Base-by-base conservation (phyloP, 92 coral and sea anemone genomes). In the Porites divaricata region DNA sequence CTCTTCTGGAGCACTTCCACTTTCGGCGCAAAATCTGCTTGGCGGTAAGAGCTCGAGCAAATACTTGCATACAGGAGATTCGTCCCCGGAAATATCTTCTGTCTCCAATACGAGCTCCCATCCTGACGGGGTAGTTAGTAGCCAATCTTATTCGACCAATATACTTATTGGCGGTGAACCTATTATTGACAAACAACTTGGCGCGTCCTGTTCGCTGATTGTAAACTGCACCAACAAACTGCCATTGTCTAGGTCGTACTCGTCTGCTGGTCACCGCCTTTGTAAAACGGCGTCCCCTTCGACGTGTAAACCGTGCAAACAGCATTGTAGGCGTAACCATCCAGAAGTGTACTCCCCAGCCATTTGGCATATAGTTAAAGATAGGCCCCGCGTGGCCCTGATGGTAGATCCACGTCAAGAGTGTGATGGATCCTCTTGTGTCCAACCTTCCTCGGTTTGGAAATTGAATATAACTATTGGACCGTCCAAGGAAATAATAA, bases 381-480 rank as follows among this genome's bases (percentile, higher is more conserved):
- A 64, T 64, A 35, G 69, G 69, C 1, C 69, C 69, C 4, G 69
- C 69, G 4, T 22, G 6, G 21, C 69, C 69, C 69, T 64, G 69
- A 22, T 64, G 69, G 69, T 20, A 64, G 69, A 64, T 64, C 69
- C 69, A 64, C 63, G 69, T 35, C 20, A 22, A 6, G 28, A 64
- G 69, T 10, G 69, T 64, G 26, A 64, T 64, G 13, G 69, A 20
- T 9, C 28, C 12, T 22, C 10, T 64, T 22, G 69, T 64, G 35
- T 64, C 69, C 11, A 64, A 15, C 61, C 85, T 88, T 6, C 95
- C 92, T 8, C 51, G 52, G 53, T 91, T 91, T 1, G 95, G 95
- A 69, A 91, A 88, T 62, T 81, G 80, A 20, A 91, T 91, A 71
- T 68, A 91, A 69, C 95, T 91, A 90, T 88, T 72, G 6, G 22